Percentiles rank a stretch among this genome's conserved stretches.
Evolutionary conservation across 2,888 invertebrate genomes (phyloP).

Genomic region (Drosophila neonasuta): DNA sequence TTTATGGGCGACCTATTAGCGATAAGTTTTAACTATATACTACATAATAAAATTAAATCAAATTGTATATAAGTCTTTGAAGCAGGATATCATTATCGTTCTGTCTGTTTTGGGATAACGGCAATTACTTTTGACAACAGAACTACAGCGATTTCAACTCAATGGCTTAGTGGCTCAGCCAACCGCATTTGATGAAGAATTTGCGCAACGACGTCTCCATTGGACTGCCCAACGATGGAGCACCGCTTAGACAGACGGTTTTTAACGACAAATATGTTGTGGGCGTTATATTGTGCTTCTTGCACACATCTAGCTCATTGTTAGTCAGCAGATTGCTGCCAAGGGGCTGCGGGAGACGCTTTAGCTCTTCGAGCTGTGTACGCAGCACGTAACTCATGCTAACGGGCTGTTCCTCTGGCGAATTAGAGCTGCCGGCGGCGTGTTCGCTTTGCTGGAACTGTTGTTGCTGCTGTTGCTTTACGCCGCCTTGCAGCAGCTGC

Average conservation of each 20-base stretch:
- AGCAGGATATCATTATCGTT: conserved; percentile 34
- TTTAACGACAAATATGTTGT: conserved; percentile 95
- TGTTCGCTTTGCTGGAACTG: conserved; percentile 68
- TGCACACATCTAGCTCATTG: conserved; percentile 89
- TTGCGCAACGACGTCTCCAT: conserved; percentile 83
- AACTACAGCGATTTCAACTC: conserved; percentile 23
- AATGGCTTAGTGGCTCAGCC: conserved; percentile 82
- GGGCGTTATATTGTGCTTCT: conserved; percentile 90
- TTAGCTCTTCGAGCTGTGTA: conserved; percentile 80
- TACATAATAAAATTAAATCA: conserved; percentile 45
- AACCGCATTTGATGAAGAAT: conserved; percentile 82
- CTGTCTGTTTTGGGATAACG: conserved; percentile 1
- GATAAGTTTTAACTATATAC: conserved; percentile 51
- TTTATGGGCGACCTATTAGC: conserved; percentile 41
- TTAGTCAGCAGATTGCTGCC: conserved; percentile 85
- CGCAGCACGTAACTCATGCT: conserved; percentile 84
- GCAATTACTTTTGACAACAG: not conserved
- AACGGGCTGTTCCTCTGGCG: conserved; percentile 38
- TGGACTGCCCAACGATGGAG: conserved; percentile 73
- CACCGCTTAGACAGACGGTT: conserved; percentile 87
- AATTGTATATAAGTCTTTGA: conserved; percentile 59
- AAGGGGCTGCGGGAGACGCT: conserved; percentile 77
- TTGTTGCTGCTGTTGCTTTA: conserved; percentile 40
- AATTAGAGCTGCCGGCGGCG: conserved; percentile 49
- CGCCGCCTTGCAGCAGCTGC: conserved; percentile 62